Evolutionary conservation across 2,888 invertebrate species (phyloP).

Genomic region (Altica lythri): DNA sequence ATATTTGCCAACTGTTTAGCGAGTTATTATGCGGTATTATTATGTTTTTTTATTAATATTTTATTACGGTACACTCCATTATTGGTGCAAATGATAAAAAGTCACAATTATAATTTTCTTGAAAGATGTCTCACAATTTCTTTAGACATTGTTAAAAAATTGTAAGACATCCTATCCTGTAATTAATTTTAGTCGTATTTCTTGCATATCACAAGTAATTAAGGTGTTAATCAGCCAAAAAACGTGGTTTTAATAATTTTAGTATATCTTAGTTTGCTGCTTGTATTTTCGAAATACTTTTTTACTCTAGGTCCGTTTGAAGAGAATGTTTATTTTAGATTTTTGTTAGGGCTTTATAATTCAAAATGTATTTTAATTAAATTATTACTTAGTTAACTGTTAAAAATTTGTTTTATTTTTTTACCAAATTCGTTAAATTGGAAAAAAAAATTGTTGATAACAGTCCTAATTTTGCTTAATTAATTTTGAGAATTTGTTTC

Average conservation of each 20-base stretch:
- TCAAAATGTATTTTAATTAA: conserved; percentile 37
- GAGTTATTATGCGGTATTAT: conserved; percentile 31
- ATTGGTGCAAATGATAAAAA: conserved; percentile 30
- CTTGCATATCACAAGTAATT: conserved; percentile 31
- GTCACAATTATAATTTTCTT: conserved; percentile 30
- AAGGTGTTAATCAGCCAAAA: conserved; percentile 23
- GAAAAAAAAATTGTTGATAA: background rate
- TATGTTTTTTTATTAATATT: conserved; percentile 32
- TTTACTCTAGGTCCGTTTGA: conserved; percentile 25
- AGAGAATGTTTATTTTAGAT: conserved; percentile 29
- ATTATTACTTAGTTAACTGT: conserved; percentile 38
- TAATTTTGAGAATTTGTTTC: no score
- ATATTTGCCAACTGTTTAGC: conserved; percentile 32
- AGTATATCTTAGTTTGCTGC: conserved; percentile 30
- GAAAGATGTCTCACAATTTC: no score
- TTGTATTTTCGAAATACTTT: conserved; percentile 34
- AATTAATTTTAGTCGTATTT: conserved; percentile 33
- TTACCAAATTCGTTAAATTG: background rate
- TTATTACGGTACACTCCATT: conserved; percentile 29
- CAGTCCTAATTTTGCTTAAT: no score
- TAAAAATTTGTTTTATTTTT: conserved; percentile 17
- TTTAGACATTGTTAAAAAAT: no score
- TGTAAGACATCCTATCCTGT: no score
- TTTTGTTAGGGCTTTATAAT: conserved; percentile 28
- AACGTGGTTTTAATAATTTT: conserved; percentile 23